These are phyloP conservation scores for Protonibea diacanthus DNA, from an alignment of 2,797 vertebrate genomes.

Conservation along the genomic window DNA sequence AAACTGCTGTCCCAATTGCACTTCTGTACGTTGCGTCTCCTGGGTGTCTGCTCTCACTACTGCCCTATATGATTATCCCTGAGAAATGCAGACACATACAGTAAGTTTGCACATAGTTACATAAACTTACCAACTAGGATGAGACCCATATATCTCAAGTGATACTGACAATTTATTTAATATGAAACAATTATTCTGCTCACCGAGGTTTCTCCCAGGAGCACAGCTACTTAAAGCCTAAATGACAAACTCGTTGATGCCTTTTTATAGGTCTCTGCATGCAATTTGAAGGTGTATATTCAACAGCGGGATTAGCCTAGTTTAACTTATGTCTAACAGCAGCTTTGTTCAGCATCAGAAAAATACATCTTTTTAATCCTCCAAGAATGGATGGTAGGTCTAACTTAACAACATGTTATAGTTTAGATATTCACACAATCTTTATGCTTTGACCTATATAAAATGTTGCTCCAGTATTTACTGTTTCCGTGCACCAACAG, in stretches of 20 bases:
- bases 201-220: neutral
- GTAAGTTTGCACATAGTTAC: slow-evolving; percentile 3
- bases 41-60: slow-evolving; percentile 47
- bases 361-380: neutral
- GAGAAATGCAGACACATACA: slow-evolving; percentile 23
- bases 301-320: slow-evolving; percentile 20
- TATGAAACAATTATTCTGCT: slow-evolving; percentile 5
- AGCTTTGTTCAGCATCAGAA: slow-evolving; percentile 5
- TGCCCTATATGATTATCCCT: slow-evolving; percentile 52
- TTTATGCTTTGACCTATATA: neutral
- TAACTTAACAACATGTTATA: neutral
- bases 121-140: slow-evolving; percentile 20
- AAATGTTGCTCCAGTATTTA: slow-evolving; percentile 1
- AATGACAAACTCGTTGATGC: neutral
- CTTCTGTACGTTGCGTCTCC: slow-evolving; percentile 58
- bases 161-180: slow-evolving; percentile 10
- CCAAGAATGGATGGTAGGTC: neutral
- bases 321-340: slow-evolving; percentile 16
- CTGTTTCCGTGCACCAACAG: neutral
- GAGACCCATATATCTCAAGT: slow-evolving; percentile 8
- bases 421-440: neutral
- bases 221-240: neutral
- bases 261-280: neutral
- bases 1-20: slow-evolving; percentile 64
- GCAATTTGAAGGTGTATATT: neutral